Percentiles rank a stretch among this genome's conserved stretches.
phyloP scores from a whole-genome alignment of 2,797 vertebrate species.

The Falco novaeseelandiae region DNA sequence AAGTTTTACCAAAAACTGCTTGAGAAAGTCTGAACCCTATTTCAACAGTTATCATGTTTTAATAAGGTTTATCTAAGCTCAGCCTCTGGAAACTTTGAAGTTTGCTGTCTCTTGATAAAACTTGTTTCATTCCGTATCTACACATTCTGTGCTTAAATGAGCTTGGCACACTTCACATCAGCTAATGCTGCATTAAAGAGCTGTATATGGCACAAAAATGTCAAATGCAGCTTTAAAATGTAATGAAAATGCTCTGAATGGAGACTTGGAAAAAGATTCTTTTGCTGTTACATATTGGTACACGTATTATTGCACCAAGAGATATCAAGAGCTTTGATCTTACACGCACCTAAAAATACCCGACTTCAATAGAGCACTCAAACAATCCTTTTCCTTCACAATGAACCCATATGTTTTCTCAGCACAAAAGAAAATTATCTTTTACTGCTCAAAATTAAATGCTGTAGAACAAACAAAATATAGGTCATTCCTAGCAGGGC shows the following conservation, averaged over 20 bases:
- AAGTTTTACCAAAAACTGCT: slow-evolving; percentile 45
- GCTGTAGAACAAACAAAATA: slow-evolving; percentile 48
- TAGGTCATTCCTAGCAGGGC: slow-evolving; percentile 31
- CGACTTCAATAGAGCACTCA: slow-evolving; percentile 64
- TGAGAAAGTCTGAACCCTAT: slow-evolving; percentile 24
- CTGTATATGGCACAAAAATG: slow-evolving; percentile 52
- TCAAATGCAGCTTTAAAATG: slow-evolving; percentile 57
- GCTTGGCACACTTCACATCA: slow-evolving; percentile 37
- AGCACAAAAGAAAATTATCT: slow-evolving; percentile 61
- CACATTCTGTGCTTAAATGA: slow-evolving; percentile 6
- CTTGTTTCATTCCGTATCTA: slow-evolving; percentile 32
- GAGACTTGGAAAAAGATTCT: slow-evolving; percentile 57
- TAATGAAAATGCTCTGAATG: slow-evolving; percentile 68
- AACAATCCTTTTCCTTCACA: slow-evolving; percentile 52
- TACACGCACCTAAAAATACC: slow-evolving; percentile 55
- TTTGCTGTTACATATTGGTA: slow-evolving; percentile 50
- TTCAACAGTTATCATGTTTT: slow-evolving; percentile 25
- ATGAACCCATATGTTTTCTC: slow-evolving; percentile 45
- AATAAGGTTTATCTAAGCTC: slow-evolving; percentile 58
- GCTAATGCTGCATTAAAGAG: slow-evolving; percentile 42
- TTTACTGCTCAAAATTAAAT: slow-evolving; percentile 55
- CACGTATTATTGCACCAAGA: slow-evolving; percentile 68
- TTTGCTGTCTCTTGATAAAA: slow-evolving; percentile 33
- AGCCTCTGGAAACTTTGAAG: slow-evolving; percentile 56
- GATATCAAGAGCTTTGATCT: slow-evolving; percentile 70